phyloP scores from a whole-genome alignment of 2,797 vertebrate species.

The Hippocampus kuda region DNA sequence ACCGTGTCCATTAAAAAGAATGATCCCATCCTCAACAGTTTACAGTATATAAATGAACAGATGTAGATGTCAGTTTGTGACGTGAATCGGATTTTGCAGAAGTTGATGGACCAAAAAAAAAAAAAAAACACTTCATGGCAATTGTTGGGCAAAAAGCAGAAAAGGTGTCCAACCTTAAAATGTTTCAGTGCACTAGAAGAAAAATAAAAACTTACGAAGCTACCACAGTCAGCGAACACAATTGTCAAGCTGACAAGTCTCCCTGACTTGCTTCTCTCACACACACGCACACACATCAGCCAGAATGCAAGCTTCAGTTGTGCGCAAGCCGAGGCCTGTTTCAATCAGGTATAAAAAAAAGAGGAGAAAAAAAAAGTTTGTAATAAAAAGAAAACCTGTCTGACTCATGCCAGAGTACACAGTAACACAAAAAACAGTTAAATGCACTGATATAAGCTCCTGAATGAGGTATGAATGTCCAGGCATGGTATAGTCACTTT shows the following conservation, averaged over 20 bases:
- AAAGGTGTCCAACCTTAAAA: conserved; percentile 32
- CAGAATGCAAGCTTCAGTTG: conserved; percentile 43
- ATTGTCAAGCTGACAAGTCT: conserved; percentile 61
- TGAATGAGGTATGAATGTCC: conserved; percentile 70
- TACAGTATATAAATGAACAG: conserved; percentile 58
- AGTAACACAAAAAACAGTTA: conserved; percentile 53
- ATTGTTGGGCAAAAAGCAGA: background rate
- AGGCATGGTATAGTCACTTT: conserved; percentile 57
- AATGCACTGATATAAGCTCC: conserved; percentile 58
- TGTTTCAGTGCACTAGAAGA: conserved; percentile 70
- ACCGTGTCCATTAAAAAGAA: conserved; percentile 72
- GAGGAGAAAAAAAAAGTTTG: conserved; percentile 21
- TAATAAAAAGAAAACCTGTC: conserved; percentile 37
- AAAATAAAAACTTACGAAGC: conserved; percentile 60
- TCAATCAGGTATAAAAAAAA: conserved; percentile 32
- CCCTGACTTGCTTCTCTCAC: conserved; percentile 58
- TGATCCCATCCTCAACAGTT: conserved; percentile 66
- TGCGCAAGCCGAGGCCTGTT: conserved; percentile 33
- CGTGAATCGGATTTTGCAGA: conserved; percentile 41
- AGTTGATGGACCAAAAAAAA: conserved; percentile 8
- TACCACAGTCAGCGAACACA: conserved; percentile 68
- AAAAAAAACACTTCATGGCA: background rate
- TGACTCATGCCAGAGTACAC: conserved; percentile 52
- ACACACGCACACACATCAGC: conserved; percentile 37
- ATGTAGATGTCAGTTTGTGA: conserved; percentile 33